Conservation (phyloP, 2,113 vertebrate genomes). For the Amphilophus citrinellus region DNA sequence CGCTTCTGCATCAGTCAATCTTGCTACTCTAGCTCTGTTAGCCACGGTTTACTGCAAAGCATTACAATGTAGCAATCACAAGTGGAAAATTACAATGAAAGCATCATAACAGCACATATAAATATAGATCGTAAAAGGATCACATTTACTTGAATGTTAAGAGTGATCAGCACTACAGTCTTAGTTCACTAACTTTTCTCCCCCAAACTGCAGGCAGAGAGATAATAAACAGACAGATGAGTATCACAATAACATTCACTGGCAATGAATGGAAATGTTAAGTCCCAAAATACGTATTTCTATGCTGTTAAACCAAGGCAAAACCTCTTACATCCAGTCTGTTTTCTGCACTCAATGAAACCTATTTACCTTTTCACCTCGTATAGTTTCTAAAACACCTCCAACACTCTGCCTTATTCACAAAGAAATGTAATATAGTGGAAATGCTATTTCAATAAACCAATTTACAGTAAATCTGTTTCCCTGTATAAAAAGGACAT, state of each 20-base stretch:
- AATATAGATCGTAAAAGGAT: background rate
- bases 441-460: slow-evolving; percentile 66
- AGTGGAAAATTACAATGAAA: too few species aligned
- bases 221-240: background rate
- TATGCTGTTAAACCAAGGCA: background rate
- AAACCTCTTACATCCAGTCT: background rate
- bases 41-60: too few species aligned
- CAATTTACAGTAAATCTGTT: slow-evolving; percentile 71
- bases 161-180: background rate
- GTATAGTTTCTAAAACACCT: slow-evolving; percentile 8
- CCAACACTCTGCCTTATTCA: slow-evolving; percentile 37
- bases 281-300: background rate
- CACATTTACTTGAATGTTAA: too few species aligned
- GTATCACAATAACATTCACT: background rate
- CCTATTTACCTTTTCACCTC: slow-evolving; percentile 58
- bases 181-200: background rate
- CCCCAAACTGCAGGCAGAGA: background rate
- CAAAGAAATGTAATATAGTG: slow-evolving; percentile 48
- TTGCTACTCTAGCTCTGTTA: too few species aligned
- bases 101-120: background rate
- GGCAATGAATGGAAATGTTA: background rate
- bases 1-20: too few species aligned
- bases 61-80: too few species aligned
- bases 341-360: slow-evolving; percentile 26
- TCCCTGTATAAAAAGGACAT: slow-evolving; percentile 59